Conservation (phyloP, 2,797 vertebrate species). For the Brachymystax lenok region DNA sequence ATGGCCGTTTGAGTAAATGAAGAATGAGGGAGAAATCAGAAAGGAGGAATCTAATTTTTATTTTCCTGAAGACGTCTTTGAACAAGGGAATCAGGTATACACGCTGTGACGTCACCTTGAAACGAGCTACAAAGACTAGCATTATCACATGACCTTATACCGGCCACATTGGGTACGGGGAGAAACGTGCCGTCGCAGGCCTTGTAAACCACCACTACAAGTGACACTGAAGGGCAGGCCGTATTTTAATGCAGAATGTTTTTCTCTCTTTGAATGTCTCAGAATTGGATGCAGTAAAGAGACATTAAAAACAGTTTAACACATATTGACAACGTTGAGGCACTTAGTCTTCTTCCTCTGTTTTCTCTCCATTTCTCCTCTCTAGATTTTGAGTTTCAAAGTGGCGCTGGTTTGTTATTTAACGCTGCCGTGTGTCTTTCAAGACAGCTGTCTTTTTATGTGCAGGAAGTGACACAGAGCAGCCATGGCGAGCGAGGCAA, state of each 20-base stretch:
- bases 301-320: slow-evolving; percentile 36
- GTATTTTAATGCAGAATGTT: slow-evolving; percentile 38
- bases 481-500: slow-evolving; percentile 26
- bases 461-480: slow-evolving; percentile 34
- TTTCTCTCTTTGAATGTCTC: slow-evolving; percentile 15
- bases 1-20: neutral
- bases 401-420: slow-evolving; percentile 38
- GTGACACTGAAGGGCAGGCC: slow-evolving; percentile 34
- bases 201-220: slow-evolving; percentile 24
- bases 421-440: slow-evolving; percentile 36
- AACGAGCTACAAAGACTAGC: slow-evolving; percentile 21
- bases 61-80: no score
- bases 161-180: slow-evolving; percentile 5
- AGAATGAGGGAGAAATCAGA: neutral
- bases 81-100: no score
- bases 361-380: neutral
- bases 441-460: slow-evolving; percentile 51
- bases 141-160: slow-evolving; percentile 42
- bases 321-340: slow-evolving; percentile 30
- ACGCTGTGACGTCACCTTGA: slow-evolving; percentile 7
- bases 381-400: slow-evolving; percentile 38
- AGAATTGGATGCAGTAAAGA: slow-evolving; percentile 10
- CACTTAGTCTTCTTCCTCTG: slow-evolving; percentile 7
- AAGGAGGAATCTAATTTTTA: neutral
- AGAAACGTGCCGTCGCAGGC: slow-evolving; percentile 5